Percentiles rank a stretch among this genome's conserved stretches.
phyloP scores from a whole-genome alignment of 2,797 vertebrate genomes.

The Astyanax mexicanus region DNA sequence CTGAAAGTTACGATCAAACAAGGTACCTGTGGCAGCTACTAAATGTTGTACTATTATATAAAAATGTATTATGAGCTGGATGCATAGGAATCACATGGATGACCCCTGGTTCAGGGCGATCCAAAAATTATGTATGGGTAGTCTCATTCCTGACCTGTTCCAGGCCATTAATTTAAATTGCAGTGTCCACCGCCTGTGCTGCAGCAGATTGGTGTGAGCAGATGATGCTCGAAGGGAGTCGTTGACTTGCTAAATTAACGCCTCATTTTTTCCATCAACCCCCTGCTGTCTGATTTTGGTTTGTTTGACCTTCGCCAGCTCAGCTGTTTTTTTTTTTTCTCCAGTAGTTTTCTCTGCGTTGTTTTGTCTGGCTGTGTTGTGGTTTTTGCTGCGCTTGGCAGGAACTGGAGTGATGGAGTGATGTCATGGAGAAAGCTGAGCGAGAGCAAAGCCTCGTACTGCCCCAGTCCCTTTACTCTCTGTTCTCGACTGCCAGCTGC shows the following conservation, averaged over 20 bases:
- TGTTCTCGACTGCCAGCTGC: not conserved
- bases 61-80: too few species aligned
- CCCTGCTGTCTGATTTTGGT: not conserved
- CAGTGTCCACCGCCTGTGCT: not conserved
- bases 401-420: not conserved
- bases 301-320: not conserved
- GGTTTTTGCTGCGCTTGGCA: slow-evolving; percentile 13
- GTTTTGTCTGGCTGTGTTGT: not conserved
- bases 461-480: not conserved
- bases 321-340: not conserved
- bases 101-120: not conserved
- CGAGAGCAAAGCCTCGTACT: not conserved
- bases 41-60: too few species aligned
- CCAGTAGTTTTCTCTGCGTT: not conserved
- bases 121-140: not conserved
- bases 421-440: slow-evolving; percentile 15
- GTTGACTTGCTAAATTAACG: not conserved
- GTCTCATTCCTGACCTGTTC: not conserved
- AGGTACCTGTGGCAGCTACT: too few species aligned
- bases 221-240: not conserved
- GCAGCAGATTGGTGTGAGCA: not conserved
- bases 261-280: not conserved
- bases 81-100: too few species aligned
- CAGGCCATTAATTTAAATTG: not conserved
- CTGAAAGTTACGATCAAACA: too few species aligned